Conservation (phyloP, 2,797 vertebrate genomes). For the Euphonia xanthogaster region DNA sequence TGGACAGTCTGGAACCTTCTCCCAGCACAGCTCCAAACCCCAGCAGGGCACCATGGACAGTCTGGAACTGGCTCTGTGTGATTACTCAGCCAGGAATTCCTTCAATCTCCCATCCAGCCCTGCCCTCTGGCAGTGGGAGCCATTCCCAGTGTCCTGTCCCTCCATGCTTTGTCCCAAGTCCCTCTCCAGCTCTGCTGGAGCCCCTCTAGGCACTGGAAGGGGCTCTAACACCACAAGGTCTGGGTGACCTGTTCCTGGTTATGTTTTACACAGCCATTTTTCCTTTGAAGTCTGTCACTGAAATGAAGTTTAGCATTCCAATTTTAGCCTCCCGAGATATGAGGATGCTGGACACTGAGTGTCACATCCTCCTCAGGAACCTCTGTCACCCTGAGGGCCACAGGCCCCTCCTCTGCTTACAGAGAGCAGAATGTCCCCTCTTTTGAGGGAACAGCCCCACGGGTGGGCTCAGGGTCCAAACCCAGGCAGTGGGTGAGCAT, state of each 20-base stretch:
- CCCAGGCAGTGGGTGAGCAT: accelerated
- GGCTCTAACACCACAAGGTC: not conserved
- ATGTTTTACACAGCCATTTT: not conserved
- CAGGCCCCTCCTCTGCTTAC: not conserved
- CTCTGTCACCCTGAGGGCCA: not conserved
- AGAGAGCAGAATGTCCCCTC: not conserved
- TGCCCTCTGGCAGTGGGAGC: not conserved
- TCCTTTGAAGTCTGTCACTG: not conserved
- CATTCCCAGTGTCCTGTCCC: not conserved
- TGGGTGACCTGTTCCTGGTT: not conserved
- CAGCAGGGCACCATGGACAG: accelerated
- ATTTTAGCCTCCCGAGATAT: not conserved
- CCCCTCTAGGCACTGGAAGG: accelerated
- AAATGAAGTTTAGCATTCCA: not conserved
- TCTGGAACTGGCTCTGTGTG: accelerated
- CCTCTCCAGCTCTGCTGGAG: not conserved
- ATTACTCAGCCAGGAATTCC: not conserved
- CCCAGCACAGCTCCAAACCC: too few relatives aligned
- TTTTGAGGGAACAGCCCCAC: not conserved
- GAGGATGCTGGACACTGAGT: not conserved
- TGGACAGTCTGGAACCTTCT: too few relatives aligned
- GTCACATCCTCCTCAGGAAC: not conserved
- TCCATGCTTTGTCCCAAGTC: accelerated
- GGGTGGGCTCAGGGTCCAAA: not conserved
- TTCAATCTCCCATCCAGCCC: accelerated